Evolutionary conservation across 2,797 vertebrate species (phyloP).

Genomic region (Myotis daubentonii): DNA sequence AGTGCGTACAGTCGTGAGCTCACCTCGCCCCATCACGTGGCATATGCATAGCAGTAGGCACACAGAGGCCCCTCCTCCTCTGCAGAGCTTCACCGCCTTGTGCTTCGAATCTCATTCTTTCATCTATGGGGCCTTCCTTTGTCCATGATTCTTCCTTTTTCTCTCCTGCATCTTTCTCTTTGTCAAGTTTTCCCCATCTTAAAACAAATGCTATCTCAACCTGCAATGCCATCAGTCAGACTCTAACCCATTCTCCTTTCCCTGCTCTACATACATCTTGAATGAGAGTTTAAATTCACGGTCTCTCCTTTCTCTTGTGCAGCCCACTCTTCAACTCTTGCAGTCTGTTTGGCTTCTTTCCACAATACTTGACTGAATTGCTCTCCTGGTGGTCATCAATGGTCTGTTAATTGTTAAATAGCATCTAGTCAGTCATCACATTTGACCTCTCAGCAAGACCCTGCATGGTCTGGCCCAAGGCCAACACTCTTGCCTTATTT

Average conservation of each 20-base stretch:
- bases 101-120: neutral
- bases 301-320: neutral
- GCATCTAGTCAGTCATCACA: constrained; percentile 11
- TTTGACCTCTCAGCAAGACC: constrained; percentile 36
- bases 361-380: constrained; percentile 18
- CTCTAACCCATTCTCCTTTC: neutral
- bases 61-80: neutral
- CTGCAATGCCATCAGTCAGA: neutral
- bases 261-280: neutral
- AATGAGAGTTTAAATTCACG: neutral
- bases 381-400: neutral
- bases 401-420: constrained; percentile 49
- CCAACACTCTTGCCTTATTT: constrained; percentile 1
- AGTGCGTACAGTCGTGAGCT: too few relatives aligned
- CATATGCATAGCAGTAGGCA: neutral
- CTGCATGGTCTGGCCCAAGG: neutral
- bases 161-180: neutral
- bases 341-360: constrained; percentile 45
- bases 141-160: neutral
- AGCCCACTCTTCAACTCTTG: neutral
- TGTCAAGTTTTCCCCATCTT: neutral
- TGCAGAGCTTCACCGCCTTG: neutral
- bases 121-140: neutral
- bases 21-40: fast-evolving
- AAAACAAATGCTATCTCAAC: neutral